Conservation (phyloP, 2,888 invertebrate species). For the Hirtodrosophila alboralis region DNA sequence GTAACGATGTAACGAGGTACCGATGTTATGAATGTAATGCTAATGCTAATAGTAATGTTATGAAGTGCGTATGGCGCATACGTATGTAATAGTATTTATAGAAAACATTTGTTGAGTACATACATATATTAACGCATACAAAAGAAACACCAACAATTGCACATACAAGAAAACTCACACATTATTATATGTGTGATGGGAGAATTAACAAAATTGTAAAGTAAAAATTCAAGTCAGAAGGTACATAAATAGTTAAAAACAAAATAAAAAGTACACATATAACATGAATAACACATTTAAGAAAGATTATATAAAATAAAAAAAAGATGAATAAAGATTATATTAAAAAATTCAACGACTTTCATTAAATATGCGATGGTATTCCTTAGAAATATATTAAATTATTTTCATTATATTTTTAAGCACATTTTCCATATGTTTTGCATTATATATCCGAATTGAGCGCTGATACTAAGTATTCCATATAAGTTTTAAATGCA, state of each 20-base stretch:
- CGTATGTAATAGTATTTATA: slow-evolving; percentile 67
- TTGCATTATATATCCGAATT: too few relatives aligned
- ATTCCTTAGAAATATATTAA: too few relatives aligned
- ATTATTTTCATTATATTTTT: too few relatives aligned
- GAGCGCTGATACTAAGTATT: too few relatives aligned
- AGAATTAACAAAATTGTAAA: slow-evolving; percentile 47
- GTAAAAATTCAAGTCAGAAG: slow-evolving; percentile 56
- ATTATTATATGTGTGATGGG: slow-evolving; percentile 44
- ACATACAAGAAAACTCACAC: slow-evolving; percentile 32
- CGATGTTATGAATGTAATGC: slow-evolving; percentile 51
- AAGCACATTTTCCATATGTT: too few relatives aligned
- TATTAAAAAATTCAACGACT: slow-evolving; percentile 58
- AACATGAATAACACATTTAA: slow-evolving; percentile 76
- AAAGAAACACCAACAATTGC: slow-evolving; percentile 29
- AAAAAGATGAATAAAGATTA: slow-evolving; percentile 70
- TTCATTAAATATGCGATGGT: neutral
- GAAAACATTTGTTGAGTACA: slow-evolving; percentile 76
- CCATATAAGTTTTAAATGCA: too few relatives aligned
- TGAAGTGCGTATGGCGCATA: slow-evolving; percentile 56
- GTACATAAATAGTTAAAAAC: slow-evolving; percentile 59
- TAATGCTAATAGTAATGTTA: slow-evolving; percentile 62
- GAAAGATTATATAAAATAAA: slow-evolving; percentile 75
- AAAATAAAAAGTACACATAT: slow-evolving; percentile 63
- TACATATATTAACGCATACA: slow-evolving; percentile 34
- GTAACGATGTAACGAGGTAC: too few relatives aligned